Base-by-base conservation (phyloP, 1,140 invertebrate species). In the Pteromalus puparum region DNA sequence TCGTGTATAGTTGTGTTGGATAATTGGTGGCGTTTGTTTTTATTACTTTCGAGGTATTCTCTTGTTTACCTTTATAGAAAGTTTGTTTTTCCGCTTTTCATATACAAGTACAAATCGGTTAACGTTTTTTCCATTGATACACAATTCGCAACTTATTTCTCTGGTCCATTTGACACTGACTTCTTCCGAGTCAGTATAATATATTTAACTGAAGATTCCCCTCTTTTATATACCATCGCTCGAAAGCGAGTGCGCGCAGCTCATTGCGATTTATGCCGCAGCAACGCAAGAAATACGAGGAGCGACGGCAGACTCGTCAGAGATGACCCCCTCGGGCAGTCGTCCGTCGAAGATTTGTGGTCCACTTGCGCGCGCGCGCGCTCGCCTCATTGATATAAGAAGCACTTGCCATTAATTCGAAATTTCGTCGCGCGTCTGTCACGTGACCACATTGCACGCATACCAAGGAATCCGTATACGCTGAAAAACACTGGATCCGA, bases 291-390 rank as follows among this genome's bases (percentile, higher is more conserved):
- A 61, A 61, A 61, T 6, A 61, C 24, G 72, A 70, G 13, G 24
- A 70, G 28, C 26, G 12, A 28, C 26, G 15, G 24, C 68, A 70
- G 26, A 70, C 24, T 15, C 68, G 28, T 30, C 26, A 70, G 26
- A 28, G 15, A 70, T 30, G 68, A 70, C 26, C 68, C 72, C 30
- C 26, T 42, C 74, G 10, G 2, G 74, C 74, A 42, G n/a, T 21
- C 26, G 21, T 28, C 21, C 46, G 74, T 53, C 38, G 10, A 70
- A 76, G 74, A 76, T 76, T 76, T 76, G 74, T 76, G 74, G 13
- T n/a, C 34, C 21, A 6, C 74, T 28, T 42, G 74, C 42, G 74
- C 46, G 24, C 24, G 30, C 30, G 30, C 30, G 3, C 3, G 24
- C 28, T 15, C 3, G 24, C 28, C 26, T 76, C 74, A 53, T 76